Conservation (phyloP, 1,140 invertebrate species). For the Apis mellifera region Amel_HAv3.1 CM009931.2:27137501-27138000, state of each 20-base stretch:
- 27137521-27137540: not conserved
- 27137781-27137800: constrained; percentile 47
- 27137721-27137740: not conserved
- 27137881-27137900: not conserved
- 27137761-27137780: constrained; percentile 31
- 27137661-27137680: constrained; percentile 12
- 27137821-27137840: constrained; percentile 40
- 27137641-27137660: constrained; percentile 19
- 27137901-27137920: not conserved
- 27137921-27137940: not conserved
- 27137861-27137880: not conserved
- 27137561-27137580: not conserved
- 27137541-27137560: not conserved
- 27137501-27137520: not conserved
- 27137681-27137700: constrained; percentile 31
- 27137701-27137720: constrained; percentile 43
- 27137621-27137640: constrained; percentile 3
- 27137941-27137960: not conserved
- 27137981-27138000: too few relatives aligned
- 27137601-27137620: not conserved
- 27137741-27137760: constrained; percentile 49
- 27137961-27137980: too few relatives aligned
- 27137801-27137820: constrained; percentile 54
- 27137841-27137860: constrained; percentile 10
- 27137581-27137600: not conserved